A percentile compares a stretch with the other conserved stretches of the same genome.
Evolutionary conservation across 2,888 invertebrate genomes (phyloP).

Genomic region (Chrysomela aeneicollis): DNA sequence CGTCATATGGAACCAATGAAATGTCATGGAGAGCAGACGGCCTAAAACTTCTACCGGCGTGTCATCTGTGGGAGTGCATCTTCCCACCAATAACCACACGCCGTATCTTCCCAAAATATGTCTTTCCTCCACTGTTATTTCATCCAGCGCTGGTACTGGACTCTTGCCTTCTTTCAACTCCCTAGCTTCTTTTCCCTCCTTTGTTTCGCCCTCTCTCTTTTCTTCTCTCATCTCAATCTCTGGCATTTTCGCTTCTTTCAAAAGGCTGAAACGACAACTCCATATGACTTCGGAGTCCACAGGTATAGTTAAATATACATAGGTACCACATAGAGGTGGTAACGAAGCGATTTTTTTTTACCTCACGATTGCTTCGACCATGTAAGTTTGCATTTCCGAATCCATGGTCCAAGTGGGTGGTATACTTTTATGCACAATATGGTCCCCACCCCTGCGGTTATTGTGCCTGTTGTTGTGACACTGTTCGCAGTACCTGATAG

Average conservation of each 20-base stretch:
- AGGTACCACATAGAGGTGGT: too few relatives aligned
- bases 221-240: conserved; percentile 71
- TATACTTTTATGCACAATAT: conserved; percentile 88
- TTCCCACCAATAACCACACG: conserved; percentile 95
- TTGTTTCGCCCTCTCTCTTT: conserved; percentile 49
- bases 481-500: conserved; percentile 91
- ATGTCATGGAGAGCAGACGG: conserved; percentile 92
- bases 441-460: conserved; percentile 85
- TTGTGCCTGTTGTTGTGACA: conserved; percentile 91
- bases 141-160: conserved; percentile 66
- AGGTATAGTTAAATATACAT: too few relatives aligned
- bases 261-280: conserved; percentile 65
- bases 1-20: conserved; percentile 99
- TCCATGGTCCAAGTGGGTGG: conserved; percentile 90
- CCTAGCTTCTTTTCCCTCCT: conserved; percentile 42
- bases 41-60: conserved; percentile 85
- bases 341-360: conserved; percentile 59
- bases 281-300: too few relatives aligned
- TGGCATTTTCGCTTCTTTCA: conserved; percentile 91
- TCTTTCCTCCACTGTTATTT: conserved; percentile 84
- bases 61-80: conserved; percentile 83
- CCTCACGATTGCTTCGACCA: conserved; percentile 95
- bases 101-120: conserved; percentile 93
- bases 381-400: conserved; percentile 89
- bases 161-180: conserved; percentile 58